A percentile compares a stretch with the other conserved stretches of the same genome.
These are phyloP conservation scores for Laticauda laticaudata DNA, from an alignment of 2,113 vertebrate species.

Conservation along the genomic window DNA sequence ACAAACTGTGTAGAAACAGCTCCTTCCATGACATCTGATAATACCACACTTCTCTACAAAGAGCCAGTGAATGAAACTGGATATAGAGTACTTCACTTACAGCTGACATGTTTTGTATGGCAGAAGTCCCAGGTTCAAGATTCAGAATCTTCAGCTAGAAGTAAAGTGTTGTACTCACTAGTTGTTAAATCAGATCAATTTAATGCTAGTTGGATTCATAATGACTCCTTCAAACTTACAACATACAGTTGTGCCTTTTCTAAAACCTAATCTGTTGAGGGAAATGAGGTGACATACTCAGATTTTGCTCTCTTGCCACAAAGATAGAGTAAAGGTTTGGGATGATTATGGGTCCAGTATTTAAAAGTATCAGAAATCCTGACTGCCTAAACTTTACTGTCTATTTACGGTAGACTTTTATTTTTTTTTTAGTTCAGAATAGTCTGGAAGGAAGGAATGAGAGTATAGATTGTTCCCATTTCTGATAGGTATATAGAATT, in stretches of 20 bases:
- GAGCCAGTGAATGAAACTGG: not conserved
- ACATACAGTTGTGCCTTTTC: not conserved
- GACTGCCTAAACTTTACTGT: not conserved
- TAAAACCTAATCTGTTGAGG: not conserved
- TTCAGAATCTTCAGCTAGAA: not conserved
- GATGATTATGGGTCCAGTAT: not conserved
- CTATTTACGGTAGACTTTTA: not conserved
- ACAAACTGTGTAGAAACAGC: not conserved
- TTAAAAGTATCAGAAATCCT: not conserved
- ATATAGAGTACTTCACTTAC: not conserved
- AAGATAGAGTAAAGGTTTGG: not conserved
- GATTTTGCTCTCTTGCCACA: not conserved
- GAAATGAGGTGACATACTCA: not conserved
- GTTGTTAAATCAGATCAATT: not conserved
- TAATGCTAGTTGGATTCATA: not conserved
- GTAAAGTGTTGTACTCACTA: not conserved
- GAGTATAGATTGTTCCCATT: not conserved
- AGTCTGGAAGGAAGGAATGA: not conserved
- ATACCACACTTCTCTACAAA: not conserved
- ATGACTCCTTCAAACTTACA: not conserved
- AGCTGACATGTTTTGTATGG: not conserved
- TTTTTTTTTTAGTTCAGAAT: not conserved
- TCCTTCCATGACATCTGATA: not conserved
- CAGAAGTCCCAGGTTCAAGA: not conserved
- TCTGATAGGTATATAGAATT: not conserved